These are phyloP conservation scores for Anas bahamensis DNA, from an alignment of 2,797 vertebrate species.

Conservation along the genomic window DNA sequence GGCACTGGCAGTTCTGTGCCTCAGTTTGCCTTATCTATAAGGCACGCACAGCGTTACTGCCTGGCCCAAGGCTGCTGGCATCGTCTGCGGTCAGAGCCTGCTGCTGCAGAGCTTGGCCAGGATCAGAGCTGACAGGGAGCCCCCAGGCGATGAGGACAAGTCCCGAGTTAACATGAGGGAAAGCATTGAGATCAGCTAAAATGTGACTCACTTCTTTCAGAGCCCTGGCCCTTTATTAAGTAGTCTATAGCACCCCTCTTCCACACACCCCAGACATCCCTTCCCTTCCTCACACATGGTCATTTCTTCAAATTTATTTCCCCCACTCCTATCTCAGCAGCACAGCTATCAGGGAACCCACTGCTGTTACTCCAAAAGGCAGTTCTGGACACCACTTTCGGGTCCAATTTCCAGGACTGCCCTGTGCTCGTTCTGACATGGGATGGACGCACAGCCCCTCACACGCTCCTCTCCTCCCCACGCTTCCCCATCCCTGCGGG, in stretches of 20 bases:
- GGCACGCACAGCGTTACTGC: neutral
- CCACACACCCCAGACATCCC: neutral
- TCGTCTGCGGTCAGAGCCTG: neutral
- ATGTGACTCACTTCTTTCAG: neutral
- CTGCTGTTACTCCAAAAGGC: neutral
- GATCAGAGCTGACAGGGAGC: neutral
- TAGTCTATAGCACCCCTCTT: neutral
- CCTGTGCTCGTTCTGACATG: neutral
- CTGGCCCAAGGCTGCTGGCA: accelerated
- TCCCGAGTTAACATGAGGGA: accelerated
- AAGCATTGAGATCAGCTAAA: neutral
- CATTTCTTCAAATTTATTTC: neutral
- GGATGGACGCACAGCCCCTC: neutral
- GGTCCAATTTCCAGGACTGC: neutral
- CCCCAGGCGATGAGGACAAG: neutral
- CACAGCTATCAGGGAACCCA: neutral
- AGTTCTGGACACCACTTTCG: neutral
- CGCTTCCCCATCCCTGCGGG: neutral
- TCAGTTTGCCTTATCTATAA: neutral
- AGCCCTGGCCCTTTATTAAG: neutral
- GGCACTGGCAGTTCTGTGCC: accelerated
- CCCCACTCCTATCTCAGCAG: neutral
- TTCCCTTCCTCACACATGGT: neutral
- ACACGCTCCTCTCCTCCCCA: neutral
- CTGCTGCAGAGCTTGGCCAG: neutral